Evolutionary conservation across 2,888 invertebrate species (phyloP).

Genomic region (Pinctada fucata): DNA sequence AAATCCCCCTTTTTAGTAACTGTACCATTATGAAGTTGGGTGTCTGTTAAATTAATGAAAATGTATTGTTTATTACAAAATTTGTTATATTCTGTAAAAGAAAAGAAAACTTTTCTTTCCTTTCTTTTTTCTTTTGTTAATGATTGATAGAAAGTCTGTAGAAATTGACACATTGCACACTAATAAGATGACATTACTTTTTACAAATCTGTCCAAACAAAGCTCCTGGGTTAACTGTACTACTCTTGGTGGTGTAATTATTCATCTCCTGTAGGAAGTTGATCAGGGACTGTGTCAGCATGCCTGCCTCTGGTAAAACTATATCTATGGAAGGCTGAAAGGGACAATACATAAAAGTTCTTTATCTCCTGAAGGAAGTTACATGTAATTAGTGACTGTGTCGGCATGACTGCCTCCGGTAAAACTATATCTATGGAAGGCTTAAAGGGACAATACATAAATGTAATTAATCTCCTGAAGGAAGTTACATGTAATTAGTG

Average conservation of each 20-base stretch:
- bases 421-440: conserved; percentile 73
- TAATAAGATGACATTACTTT: conserved; percentile 62
- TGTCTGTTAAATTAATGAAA: too few relatives aligned
- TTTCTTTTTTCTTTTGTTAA: too few relatives aligned
- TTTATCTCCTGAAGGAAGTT: conserved; percentile 77
- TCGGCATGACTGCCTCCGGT: conserved; percentile 74
- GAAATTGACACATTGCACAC: too few relatives aligned
- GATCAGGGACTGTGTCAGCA: conserved; percentile 75
- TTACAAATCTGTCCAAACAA: conserved; percentile 77
- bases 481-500: conserved; percentile 70
- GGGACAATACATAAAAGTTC: conserved; percentile 45
- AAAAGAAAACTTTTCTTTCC: too few relatives aligned
- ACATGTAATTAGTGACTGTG: conserved; percentile 68
- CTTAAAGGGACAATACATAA: conserved; percentile 54
- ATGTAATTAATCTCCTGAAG: conserved; percentile 76
- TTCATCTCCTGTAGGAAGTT: conserved; percentile 77
- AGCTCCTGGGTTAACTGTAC: conserved; percentile 73
- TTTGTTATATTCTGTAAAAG: too few relatives aligned
- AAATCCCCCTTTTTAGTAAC: too few relatives aligned
- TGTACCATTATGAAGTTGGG: too few relatives aligned
- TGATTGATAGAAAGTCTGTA: too few relatives aligned
- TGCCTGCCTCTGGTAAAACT: conserved; percentile 73
- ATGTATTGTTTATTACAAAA: too few relatives aligned
- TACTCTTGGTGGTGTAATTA: conserved; percentile 60
- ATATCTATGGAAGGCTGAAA: conserved; percentile 73